Evolutionary conservation across 1,140 invertebrate species (phyloP).

Genomic region (Ephestia elutella): DNA sequence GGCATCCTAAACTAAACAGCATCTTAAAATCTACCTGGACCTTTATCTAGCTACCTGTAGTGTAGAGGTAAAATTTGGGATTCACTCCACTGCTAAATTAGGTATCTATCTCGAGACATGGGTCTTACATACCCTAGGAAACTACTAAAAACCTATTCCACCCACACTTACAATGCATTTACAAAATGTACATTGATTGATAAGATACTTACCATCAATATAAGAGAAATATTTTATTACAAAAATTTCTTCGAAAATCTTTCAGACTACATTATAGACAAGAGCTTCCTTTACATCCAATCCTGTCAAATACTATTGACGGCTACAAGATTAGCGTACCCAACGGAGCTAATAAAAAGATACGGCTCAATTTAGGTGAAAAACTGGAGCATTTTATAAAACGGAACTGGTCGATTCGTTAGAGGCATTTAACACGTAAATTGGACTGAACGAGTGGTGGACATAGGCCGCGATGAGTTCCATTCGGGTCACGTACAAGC

Average conservation of each 20-base stretch:
- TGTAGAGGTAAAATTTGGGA: no score
- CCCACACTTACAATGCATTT: no score
- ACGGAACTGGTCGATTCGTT: neutral
- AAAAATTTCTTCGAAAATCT: neutral
- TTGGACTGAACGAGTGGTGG: neutral
- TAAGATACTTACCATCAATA: no score
- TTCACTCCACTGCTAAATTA: no score
- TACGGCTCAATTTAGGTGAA: slow-evolving; percentile 3
- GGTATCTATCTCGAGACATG: no score
- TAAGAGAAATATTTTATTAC: no score
- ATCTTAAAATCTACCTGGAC: no score
- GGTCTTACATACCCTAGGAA: no score
- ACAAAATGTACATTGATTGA: no score
- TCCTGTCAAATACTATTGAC: neutral
- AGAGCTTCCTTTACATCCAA: neutral
- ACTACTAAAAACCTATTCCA: no score
- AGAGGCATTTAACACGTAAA: slow-evolving; percentile 1
- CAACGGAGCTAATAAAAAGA: neutral
- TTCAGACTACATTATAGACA: neutral
- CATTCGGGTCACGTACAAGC: neutral
- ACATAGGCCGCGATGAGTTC: neutral
- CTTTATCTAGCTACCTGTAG: no score
- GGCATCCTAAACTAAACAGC: no score
- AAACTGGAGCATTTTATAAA: slow-evolving; percentile 1
- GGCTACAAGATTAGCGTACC: neutral